Percentiles rank a stretch among this genome's conserved stretches.
Conservation (phyloP, 2,113 vertebrate genomes). For the Gopherus evgoodei region DNA sequence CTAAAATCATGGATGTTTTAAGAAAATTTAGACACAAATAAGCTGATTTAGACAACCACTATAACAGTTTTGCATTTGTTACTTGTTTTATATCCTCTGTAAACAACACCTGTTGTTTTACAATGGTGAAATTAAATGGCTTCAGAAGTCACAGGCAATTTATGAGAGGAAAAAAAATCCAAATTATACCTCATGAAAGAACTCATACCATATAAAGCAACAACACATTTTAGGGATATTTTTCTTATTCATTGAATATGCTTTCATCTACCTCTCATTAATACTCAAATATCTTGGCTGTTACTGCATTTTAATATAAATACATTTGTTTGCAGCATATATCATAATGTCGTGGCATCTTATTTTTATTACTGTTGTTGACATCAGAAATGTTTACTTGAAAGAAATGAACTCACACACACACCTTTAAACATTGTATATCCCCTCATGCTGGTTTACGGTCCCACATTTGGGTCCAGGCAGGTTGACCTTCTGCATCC, state of each 20-base stretch:
- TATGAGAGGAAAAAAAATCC: conserved; percentile 36
- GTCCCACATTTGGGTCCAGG: conserved; percentile 18
- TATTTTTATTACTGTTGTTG: neutral
- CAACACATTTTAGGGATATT: conserved; percentile 45
- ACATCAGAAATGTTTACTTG: neutral
- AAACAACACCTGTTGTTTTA: conserved; percentile 8
- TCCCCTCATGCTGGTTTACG: neutral
- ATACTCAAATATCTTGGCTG: conserved; percentile 41
- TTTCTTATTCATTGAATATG: conserved; percentile 44
- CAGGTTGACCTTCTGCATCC: conserved; percentile 48
- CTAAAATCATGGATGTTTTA: neutral
- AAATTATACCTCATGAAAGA: conserved; percentile 38
- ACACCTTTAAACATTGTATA: neutral
- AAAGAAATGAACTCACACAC: neutral
- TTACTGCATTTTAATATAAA: conserved; percentile 13
- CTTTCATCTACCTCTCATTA: conserved; percentile 53
- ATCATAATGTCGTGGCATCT: neutral
- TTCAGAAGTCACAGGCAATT: conserved; percentile 8
- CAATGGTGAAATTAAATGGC: conserved; percentile 5
- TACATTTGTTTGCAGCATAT: neutral
- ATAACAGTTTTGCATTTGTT: neutral
- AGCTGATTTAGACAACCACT: rapidly evolving
- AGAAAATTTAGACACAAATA: neutral
- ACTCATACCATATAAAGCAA: conserved; percentile 23
- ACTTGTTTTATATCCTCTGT: neutral